Conservation (phyloP, 2,797 vertebrate genomes). For the Phataginus tricuspis region DNA sequence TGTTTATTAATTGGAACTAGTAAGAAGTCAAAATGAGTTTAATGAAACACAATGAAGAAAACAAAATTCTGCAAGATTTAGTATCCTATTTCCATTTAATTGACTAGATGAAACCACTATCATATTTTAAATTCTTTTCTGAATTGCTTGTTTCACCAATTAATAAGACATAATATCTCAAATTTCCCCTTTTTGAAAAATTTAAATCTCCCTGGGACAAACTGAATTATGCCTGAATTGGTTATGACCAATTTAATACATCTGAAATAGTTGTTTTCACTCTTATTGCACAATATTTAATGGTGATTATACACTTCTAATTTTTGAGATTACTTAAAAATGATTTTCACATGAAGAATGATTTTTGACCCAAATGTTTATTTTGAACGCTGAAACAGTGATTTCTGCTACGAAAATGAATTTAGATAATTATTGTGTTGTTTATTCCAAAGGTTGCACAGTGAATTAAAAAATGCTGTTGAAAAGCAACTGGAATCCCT, state of each 20-base stretch:
- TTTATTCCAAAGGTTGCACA: constrained; percentile 89
- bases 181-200: constrained; percentile 44
- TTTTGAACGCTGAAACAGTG: background rate
- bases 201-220: constrained; percentile 17
- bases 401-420: constrained; percentile 37
- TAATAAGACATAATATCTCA: background rate
- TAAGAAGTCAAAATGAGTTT: background rate
- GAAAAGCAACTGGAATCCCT: constrained; percentile 91
- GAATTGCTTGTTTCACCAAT: constrained; percentile 7
- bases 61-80: constrained; percentile 2
- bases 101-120: background rate
- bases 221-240: background rate
- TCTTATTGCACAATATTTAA: constrained; percentile 9
- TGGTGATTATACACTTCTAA: background rate
- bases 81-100: background rate
- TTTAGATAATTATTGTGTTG: background rate
- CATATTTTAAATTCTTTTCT: background rate
- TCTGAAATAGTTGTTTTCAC: constrained; percentile 46
- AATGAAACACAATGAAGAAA: constrained; percentile 40
- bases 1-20: background rate
- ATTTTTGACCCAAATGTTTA: constrained; percentile 6
- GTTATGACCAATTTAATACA: constrained; percentile 15
- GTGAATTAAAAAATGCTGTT: constrained; percentile 90
- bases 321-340: constrained; percentile 10
- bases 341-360: constrained; percentile 2